Evolutionary conservation across 1,140 invertebrate genomes (phyloP), one percentile per base, ranked within the genome.

Genomic region (Drosophila suzukii): DNA sequence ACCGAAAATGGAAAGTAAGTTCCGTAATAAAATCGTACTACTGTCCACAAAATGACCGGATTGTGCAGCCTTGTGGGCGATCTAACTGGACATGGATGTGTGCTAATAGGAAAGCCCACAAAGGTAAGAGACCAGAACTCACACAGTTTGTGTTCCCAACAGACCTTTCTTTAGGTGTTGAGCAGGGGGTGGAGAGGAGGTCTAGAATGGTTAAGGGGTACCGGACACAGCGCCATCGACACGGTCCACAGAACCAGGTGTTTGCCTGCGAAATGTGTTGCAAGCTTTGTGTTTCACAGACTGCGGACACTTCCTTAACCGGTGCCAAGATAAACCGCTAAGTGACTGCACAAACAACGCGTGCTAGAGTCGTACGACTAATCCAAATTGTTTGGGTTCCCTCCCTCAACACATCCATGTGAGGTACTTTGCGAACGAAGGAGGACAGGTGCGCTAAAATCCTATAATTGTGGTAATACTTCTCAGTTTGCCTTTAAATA

Each of bases 181-280:
- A 8, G 0, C 10, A 11, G 27, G 15, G 34, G 12, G 13, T 11
- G 41, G n/a, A 15, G 54, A 12, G 10, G 27, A 43, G 17, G 27
- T 44, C 17, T 10, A 12, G 34, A 12, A 32, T 13, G 17, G 15
- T 1, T 17, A 30, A 30, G 15, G 2, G 20, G 11, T 46, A 41
- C 53, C 46, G 53, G 51, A 38, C 46, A 38, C 38, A 74, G 63
- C 43, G 62, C 58, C 51, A 38, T 15, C 43, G 60, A 32, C 38
- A 61, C 58, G 43, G 70, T 39, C 71, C 51, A 55, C 51, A 63
- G 59, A 60, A 46, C 32, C 57, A 71, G 39, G 46, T 84, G 51
- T 84, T 84, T 84, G 66, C 81, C 73, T 55, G 82, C 57, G 74
- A 85, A 66, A 75, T 85, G 78, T 82, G 82, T 86, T 47, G 82